Base-by-base conservation (phyloP, 1,140 invertebrate species). In the Drosophila repleta region DNA sequence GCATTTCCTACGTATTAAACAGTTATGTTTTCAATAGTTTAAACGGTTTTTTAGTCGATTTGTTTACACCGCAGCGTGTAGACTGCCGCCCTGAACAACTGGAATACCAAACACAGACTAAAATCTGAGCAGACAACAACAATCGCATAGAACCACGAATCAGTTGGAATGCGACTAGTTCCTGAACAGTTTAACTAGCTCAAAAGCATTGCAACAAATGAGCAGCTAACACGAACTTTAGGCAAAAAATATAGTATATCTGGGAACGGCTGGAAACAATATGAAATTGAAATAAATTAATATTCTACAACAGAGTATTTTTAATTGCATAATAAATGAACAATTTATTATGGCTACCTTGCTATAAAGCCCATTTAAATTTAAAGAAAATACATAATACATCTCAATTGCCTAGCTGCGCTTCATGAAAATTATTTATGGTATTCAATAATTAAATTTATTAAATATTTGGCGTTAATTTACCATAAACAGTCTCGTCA, bases 31-130 rank as follows among this genome's bases (percentile, higher is more conserved):
- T 63, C 43, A 61, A 57, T 66, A 41, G 17, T 76, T 76, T 46
- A 48, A 72, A 79, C 66, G 32, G 71, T 61, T 66, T 69, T 76
- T 49, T 18, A n/a, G 66, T 53, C 37, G 35, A 66, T 79, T 77
- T 84, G 80, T 84, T 84, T 84, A 84, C 72, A 60, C 62, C 64
- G 51, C 8, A 48, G 24, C 7, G 45, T 21, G 45, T 26, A 18
- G 20, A 45, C 32, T 55, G 48, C 53, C 61, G 67, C 63, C 72
- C 57, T 64, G 64, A 64, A 61, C 61, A 55, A 66, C 45, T 65
- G 60, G 58, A 51, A 70, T 41, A 57, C 58, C 81, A 76, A 84
- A 85, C 76, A 68, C 76, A 76, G 76, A 73, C 80, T 76, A 79
- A 82, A 63, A 43, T 55, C 46, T 55, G 57, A 72, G 41, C 18